These are phyloP conservation scores for Rhipidura dahli DNA, from an alignment of 2,113 vertebrate genomes.

Conservation along the genomic window DNA sequence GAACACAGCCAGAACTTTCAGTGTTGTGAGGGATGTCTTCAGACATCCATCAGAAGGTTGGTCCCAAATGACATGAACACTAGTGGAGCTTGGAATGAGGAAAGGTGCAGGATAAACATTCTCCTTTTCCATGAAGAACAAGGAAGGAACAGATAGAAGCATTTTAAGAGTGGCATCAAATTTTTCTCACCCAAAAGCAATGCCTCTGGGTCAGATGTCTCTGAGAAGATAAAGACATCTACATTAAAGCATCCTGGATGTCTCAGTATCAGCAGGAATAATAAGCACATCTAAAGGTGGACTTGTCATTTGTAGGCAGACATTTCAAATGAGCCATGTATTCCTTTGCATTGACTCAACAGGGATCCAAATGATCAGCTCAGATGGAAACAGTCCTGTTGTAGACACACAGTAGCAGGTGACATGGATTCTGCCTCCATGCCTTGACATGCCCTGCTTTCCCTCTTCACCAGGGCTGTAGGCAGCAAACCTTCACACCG, in stretches of 20 bases:
- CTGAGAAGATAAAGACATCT: neutral
- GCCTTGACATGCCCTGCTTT: neutral
- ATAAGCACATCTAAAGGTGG: neutral
- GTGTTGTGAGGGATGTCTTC: neutral
- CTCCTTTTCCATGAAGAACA: neutral
- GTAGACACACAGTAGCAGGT: neutral
- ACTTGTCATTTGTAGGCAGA: neutral
- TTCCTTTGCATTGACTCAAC: neutral
- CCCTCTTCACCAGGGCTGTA: neutral
- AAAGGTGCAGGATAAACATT: neutral
- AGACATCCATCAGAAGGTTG: neutral
- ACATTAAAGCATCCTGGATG: neutral
- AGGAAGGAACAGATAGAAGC: neutral
- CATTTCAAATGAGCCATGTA: neutral
- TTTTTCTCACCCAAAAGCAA: neutral
- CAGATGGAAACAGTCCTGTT: neutral
- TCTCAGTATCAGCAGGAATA: neutral
- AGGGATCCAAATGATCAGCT: neutral
- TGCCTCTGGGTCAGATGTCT: neutral
- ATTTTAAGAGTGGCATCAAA: neutral
- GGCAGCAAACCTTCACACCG: fast-evolving
- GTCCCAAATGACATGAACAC: neutral
- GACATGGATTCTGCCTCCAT: neutral
- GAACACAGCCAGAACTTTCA: neutral
- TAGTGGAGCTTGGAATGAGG: neutral